phyloP scores from a whole-genome alignment of 2,888 invertebrate genomes.

The Yponomeuta sedellus region DNA sequence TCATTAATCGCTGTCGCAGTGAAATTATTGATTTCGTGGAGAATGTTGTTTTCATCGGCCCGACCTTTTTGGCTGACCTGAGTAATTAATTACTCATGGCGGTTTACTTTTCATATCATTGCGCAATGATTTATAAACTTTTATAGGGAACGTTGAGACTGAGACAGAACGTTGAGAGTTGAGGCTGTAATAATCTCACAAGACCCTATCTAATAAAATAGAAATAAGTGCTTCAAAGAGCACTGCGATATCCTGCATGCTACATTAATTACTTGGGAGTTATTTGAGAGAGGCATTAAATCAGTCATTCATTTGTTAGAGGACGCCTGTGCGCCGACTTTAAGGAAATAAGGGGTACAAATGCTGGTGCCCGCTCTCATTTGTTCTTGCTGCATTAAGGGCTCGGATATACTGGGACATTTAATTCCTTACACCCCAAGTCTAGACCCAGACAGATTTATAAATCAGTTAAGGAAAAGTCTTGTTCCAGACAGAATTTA shows the following conservation, averaged over 20 bases:
- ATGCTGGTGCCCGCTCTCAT: constrained; percentile 19
- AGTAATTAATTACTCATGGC: not conserved
- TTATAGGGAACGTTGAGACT: not conserved
- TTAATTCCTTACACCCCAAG: not conserved
- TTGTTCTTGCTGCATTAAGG: constrained; percentile 16
- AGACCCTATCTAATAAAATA: not conserved
- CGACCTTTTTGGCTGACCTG: not conserved
- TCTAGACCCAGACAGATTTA: not conserved
- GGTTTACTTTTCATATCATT: not conserved
- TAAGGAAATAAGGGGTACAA: constrained; percentile 18
- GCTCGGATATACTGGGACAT: not conserved
- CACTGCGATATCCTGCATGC: constrained; percentile 31
- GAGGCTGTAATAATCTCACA: not conserved
- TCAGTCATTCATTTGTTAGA: constrained; percentile 44
- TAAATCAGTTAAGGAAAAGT: not conserved
- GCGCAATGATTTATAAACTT: not conserved
- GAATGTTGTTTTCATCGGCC: not conserved
- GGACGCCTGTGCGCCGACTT: constrained; percentile 41
- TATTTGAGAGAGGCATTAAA: constrained; percentile 53
- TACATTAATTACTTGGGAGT: constrained; percentile 49
- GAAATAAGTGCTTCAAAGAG: constrained; percentile 10
- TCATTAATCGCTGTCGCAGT: not conserved
- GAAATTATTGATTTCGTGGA: not conserved
- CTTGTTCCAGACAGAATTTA: not conserved
- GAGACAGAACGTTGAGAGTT: too few relatives aligned